phyloP scores from a whole-genome alignment of 2,797 vertebrate species.

The Urophycis tenuis region DNA sequence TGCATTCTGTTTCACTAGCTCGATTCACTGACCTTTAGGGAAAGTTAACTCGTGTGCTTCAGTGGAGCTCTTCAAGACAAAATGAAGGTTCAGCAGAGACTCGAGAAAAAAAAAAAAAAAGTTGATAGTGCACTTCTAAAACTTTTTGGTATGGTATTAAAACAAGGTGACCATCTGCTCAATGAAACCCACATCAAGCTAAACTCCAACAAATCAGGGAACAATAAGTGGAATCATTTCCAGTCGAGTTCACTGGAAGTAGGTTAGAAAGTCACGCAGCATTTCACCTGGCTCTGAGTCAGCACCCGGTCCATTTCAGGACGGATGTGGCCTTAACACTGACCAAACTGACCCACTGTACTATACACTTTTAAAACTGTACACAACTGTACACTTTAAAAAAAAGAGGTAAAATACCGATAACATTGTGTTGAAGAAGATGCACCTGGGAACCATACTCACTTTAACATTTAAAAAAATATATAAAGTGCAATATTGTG shows the following conservation, averaged over 20 bases:
- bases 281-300: background rate
- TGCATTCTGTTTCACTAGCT: background rate
- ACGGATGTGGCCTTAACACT: background rate
- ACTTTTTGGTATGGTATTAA: background rate
- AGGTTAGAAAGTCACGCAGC: background rate
- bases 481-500: conserved; percentile 22
- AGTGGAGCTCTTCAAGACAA: background rate
- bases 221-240: background rate
- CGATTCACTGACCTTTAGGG: background rate
- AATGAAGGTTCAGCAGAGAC: background rate
- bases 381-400: background rate
- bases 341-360: background rate
- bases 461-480: conserved; percentile 5
- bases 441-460: background rate
- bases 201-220: background rate
- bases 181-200: background rate
- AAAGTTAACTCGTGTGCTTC: background rate
- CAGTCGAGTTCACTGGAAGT: background rate
- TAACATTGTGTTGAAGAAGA: background rate
- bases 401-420: background rate
- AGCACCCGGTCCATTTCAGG: background rate
- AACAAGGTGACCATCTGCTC: background rate
- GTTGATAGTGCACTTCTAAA: background rate
- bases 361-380: background rate
- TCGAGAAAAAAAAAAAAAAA: background rate